Evolutionary conservation across 2,797 vertebrate species (phyloP).

Genomic region (Geotrypetes seraphini): DNA sequence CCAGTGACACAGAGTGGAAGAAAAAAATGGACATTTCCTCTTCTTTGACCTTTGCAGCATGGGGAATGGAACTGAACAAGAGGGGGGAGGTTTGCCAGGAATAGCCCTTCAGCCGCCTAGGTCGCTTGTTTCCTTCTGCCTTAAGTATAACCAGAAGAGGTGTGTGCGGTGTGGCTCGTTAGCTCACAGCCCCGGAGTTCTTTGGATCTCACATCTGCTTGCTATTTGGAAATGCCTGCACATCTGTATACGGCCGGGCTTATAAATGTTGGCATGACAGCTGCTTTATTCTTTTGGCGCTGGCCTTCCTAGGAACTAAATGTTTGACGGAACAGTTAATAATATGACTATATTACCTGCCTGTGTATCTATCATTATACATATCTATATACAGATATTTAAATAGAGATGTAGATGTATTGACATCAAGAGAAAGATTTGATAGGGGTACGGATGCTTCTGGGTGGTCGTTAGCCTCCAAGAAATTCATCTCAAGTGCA

Average conservation of each 20-base stretch:
- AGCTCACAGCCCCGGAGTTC: not conserved
- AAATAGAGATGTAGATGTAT: too few species aligned
- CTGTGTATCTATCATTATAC: too few species aligned
- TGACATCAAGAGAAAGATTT: too few species aligned
- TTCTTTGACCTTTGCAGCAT: constrained; percentile 40
- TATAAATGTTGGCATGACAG: too few species aligned
- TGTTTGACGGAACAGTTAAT: too few species aligned
- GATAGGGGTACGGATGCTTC: too few species aligned
- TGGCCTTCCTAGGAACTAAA: too few species aligned
- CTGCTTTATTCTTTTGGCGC: too few species aligned
- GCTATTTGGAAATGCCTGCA: constrained; percentile 10
- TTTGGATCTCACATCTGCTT: constrained; percentile 16
- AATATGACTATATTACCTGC: too few species aligned
- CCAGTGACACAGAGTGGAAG: constrained; percentile 31
- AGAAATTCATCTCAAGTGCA: too few species aligned
- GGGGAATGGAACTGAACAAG: constrained; percentile 57
- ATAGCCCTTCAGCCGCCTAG: constrained; percentile 40
- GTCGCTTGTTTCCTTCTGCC: constrained; percentile 37
- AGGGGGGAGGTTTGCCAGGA: constrained; percentile 31
- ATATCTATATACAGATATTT: too few species aligned
- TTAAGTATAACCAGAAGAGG: constrained; percentile 18
- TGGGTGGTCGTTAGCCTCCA: too few species aligned
- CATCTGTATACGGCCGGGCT: constrained; percentile 8
- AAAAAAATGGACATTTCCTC: constrained; percentile 60
- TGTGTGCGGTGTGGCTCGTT: constrained; percentile 9